Conservation (phyloP, 2,888 invertebrate species). For the Cephalotes varians region DNA sequence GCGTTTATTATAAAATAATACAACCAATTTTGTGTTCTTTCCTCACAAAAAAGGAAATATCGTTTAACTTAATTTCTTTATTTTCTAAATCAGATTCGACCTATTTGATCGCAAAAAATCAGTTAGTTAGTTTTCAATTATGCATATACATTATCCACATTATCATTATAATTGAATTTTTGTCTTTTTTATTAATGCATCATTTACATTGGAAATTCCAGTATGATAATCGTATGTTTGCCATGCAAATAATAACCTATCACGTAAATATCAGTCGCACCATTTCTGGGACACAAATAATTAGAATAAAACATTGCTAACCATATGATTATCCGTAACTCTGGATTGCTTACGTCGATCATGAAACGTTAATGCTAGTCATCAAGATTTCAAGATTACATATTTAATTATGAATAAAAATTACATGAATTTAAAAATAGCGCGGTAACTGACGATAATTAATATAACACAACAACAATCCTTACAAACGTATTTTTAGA, state of each 20-base stretch:
- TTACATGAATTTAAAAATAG: neutral
- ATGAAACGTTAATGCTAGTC: constrained; percentile 5
- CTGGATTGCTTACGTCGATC: neutral
- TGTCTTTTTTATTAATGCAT: neutral
- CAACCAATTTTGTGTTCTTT: neutral
- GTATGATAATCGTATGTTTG: neutral
- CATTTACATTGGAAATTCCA: neutral
- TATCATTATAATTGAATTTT: constrained; percentile 6
- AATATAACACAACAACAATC: neutral
- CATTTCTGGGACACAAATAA: constrained; percentile 9
- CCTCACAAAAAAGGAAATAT: neutral
- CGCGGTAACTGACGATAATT: neutral
- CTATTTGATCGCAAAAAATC: neutral
- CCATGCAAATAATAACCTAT: neutral
- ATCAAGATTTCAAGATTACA: neutral
- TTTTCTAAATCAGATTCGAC: neutral
- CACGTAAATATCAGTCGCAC: neutral
- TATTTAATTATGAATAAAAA: neutral
- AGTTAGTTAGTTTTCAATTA: neutral
- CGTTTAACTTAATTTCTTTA: neutral
- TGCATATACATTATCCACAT: neutral
- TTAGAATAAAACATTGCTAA: constrained; percentile 19
- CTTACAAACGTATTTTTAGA: neutral
- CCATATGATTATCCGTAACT: constrained; percentile 1
- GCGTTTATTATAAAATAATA: neutral